These are phyloP conservation scores for Drosophila fulvimacula DNA, from an alignment of 2,888 invertebrate species.

Conservation along the genomic window DNA sequence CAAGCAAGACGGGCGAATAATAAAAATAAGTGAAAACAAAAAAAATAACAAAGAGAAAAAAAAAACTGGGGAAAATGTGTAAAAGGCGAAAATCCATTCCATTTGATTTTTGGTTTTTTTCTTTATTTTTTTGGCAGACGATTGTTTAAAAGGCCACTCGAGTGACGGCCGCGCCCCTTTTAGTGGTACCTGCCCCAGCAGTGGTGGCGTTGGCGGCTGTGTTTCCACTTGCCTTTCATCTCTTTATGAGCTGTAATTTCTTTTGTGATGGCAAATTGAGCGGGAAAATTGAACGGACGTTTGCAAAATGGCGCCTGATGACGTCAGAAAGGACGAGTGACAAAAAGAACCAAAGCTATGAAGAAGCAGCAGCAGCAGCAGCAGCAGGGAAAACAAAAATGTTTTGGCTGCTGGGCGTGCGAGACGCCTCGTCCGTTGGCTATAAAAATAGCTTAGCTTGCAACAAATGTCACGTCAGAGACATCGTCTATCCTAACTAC, in stretches of 20 bases:
- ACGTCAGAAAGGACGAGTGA: slow-evolving; percentile 44
- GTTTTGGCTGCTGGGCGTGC: slow-evolving; percentile 13
- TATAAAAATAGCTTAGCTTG: slow-evolving; percentile 66
- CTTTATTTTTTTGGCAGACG: slow-evolving; percentile 25
- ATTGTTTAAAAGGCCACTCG: slow-evolving; percentile 51
- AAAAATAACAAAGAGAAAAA: no score
- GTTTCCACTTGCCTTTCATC: slow-evolving; percentile 58
- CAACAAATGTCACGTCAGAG: slow-evolving; percentile 65
- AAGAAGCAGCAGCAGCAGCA: neutral
- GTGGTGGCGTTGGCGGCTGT: neutral
- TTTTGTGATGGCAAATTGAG: slow-evolving; percentile 77
- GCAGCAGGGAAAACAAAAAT: slow-evolving; percentile 26
- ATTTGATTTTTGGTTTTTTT: slow-evolving; percentile 32
- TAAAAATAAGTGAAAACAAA: slow-evolving; percentile 24
- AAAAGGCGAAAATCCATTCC: slow-evolving; percentile 23
- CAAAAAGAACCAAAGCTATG: neutral
- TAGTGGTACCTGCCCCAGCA: slow-evolving; percentile 6
- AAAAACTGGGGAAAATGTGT: slow-evolving; percentile 14
- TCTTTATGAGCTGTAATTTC: slow-evolving; percentile 74
- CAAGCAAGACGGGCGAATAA: neutral
- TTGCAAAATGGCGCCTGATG: slow-evolving; percentile 41
- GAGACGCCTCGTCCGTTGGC: slow-evolving; percentile 31
- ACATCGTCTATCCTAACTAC: slow-evolving; percentile 6
- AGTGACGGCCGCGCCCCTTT: neutral
- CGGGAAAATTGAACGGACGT: slow-evolving; percentile 61